Evolutionary conservation across 1,140 invertebrate species (phyloP).

Genomic region (Cephus cinctus): DNA sequence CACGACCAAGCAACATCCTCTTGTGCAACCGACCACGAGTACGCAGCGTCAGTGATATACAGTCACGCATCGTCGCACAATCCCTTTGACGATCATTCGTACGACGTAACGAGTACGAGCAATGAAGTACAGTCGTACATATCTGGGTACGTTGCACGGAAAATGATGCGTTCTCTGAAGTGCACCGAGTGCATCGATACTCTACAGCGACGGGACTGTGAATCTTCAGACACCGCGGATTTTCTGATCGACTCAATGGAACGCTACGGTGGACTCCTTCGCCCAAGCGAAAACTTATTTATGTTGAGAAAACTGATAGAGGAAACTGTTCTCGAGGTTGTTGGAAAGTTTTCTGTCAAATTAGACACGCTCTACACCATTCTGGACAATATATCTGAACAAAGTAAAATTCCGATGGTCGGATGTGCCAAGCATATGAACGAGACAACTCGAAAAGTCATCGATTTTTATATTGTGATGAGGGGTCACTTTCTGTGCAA

Average conservation of each 20-base stretch:
- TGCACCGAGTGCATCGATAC: constrained; percentile 4
- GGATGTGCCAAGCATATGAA: background rate
- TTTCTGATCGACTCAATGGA: background rate
- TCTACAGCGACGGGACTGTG: background rate
- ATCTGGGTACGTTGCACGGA: constrained; percentile 11
- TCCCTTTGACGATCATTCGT: background rate
- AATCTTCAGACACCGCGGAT: background rate
- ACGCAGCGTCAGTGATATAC: background rate
- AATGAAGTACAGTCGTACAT: constrained; percentile 6
- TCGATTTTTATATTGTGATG: background rate
- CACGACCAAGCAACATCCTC: too few species aligned
- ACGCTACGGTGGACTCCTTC: background rate
- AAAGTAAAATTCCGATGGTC: background rate
- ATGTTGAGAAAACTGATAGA: background rate
- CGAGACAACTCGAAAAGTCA: background rate
- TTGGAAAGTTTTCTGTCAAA: background rate
- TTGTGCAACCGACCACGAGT: too few species aligned
- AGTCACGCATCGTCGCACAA: background rate
- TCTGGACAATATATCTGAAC: background rate
- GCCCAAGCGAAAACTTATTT: background rate
- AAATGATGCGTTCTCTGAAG: constrained; percentile 10
- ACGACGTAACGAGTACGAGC: constrained; percentile 9
- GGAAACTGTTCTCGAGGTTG: background rate
- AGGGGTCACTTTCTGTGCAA: background rate
- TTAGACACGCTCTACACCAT: background rate